A percentile compares a stretch with the other conserved stretches of the same genome.
These are phyloP conservation scores for Ooceraea biroi DNA, from an alignment of 1,140 invertebrate species.

Conservation along the genomic window DNA sequence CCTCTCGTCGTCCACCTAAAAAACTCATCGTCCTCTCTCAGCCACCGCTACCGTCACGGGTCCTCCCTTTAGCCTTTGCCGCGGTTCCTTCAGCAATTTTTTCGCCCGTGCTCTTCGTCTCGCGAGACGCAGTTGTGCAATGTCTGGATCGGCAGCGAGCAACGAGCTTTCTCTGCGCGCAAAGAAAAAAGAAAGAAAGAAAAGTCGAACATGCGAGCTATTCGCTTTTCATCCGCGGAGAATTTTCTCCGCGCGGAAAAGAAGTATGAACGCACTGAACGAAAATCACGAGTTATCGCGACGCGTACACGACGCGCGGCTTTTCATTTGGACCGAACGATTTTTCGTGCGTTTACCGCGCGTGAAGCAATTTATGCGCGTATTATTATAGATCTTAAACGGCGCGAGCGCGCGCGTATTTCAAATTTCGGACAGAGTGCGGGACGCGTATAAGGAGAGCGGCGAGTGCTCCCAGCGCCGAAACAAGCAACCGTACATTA, in stretches of 20 bases:
- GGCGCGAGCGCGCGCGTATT: constrained; percentile 43
- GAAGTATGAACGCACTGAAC: constrained; percentile 18
- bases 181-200: not conserved
- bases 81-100: not conserved
- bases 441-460: constrained; percentile 50
- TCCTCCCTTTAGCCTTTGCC: not conserved
- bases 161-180: not conserved
- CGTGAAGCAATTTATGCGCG: constrained; percentile 50
- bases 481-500: constrained; percentile 57
- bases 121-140: not conserved
- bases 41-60: not conserved
- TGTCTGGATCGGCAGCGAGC: not conserved
- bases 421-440: constrained; percentile 52
- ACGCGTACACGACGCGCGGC: constrained; percentile 40
- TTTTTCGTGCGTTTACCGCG: constrained; percentile 44
- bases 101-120: not conserved
- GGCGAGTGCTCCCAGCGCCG: constrained; percentile 33
- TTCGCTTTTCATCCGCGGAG: not conserved
- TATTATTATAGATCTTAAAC: constrained; percentile 54
- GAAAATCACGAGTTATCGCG: constrained; percentile 33
- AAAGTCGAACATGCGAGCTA: not conserved
- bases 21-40: constrained; percentile 19
- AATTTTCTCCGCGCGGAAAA: not conserved
- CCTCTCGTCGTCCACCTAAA: too few species aligned
- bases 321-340: constrained; percentile 43